phyloP scores from a whole-genome alignment of 2,888 invertebrate genomes.

The Nephrotoma guestfalica region DNA sequence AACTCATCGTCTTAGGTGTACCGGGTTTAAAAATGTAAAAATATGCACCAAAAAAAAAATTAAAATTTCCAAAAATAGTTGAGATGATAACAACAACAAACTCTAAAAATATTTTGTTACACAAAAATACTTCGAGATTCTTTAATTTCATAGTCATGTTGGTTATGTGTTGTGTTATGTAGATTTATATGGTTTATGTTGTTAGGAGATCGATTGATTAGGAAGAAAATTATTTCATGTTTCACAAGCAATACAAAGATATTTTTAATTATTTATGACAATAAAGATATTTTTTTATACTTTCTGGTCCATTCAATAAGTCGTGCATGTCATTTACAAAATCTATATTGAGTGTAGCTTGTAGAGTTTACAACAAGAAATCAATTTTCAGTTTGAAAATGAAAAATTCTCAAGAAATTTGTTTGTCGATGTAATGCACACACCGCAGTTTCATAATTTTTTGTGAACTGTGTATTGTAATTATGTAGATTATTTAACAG shows the following conservation, averaged over 20 bases:
- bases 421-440: neutral
- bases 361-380: neutral
- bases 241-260: neutral
- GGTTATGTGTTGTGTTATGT: neutral
- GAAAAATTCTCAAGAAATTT: neutral
- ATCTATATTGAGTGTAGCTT: neutral
- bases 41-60: neutral
- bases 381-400: neutral
- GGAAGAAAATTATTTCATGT: neutral
- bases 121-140: neutral
- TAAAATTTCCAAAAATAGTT: neutral
- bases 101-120: neutral
- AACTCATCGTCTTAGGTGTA: neutral
- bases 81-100: neutral
- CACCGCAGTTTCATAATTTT: neutral
- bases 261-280: neutral
- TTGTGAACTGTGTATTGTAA: neutral
- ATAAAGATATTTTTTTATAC: neutral
- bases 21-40: neutral
- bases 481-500: neutral
- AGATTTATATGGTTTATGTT: neutral
- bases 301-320: neutral
- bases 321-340: neutral
- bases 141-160: neutral
- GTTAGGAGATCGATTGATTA: neutral